phyloP scores from a whole-genome alignment of 2,888 invertebrate species.

The Venusia cambrica region DNA sequence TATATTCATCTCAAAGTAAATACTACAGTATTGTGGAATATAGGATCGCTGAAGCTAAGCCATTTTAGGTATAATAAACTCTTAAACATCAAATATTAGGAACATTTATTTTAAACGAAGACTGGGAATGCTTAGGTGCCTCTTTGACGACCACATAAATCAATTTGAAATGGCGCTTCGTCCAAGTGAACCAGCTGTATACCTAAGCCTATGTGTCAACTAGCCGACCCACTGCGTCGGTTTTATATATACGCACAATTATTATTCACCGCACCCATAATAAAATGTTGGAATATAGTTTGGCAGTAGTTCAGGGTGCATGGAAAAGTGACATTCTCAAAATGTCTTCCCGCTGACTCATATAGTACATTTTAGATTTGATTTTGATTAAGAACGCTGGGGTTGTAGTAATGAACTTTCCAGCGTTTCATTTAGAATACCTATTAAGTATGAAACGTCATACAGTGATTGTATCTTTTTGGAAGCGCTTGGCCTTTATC shows the following conservation, averaged over 20 bases:
- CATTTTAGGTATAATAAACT: no score
- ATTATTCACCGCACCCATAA: slow-evolving; percentile 38
- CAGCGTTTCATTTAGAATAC: no score
- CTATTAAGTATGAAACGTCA: no score
- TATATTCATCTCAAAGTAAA: no score
- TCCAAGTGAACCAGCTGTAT: slow-evolving; percentile 5
- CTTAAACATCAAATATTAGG: no score
- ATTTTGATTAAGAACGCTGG: slow-evolving; percentile 4
- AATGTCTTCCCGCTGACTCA: slow-evolving; percentile 38
- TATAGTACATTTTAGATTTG: slow-evolving; percentile 4
- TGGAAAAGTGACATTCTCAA: slow-evolving; percentile 37
- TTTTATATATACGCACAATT: slow-evolving; percentile 35
- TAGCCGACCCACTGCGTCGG: slow-evolving; percentile 27
- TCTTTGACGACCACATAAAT: no score
- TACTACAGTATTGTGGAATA: no score
- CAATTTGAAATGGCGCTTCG: slow-evolving; percentile 1
- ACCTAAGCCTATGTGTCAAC: slow-evolving; percentile 17
- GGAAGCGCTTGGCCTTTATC: no score
- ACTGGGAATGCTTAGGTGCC: no score
- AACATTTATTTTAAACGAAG: no score
- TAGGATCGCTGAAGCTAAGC: no score
- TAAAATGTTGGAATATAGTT: slow-evolving; percentile 38
- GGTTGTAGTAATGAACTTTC: neutral
- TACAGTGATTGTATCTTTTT: no score
- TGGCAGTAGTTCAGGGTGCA: slow-evolving; percentile 43